phyloP scores from a whole-genome alignment of 37 sponge, comb jelly and placozoan genomes.

The Beroe ovata region DNA sequence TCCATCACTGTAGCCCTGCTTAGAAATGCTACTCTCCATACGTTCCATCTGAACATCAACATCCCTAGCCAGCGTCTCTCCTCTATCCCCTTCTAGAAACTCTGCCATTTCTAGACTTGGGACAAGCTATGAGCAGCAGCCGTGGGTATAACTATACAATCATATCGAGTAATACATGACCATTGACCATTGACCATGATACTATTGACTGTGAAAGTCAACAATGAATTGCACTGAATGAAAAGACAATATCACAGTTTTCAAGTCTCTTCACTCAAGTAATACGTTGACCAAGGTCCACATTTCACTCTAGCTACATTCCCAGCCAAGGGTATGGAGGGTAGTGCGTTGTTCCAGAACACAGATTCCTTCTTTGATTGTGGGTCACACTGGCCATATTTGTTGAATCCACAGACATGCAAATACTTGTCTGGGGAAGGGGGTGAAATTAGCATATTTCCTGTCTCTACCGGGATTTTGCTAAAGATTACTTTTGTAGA shows the following conservation, averaged over 20 bases:
- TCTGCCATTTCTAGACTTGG: slow-evolving; percentile 59
- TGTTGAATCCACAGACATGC: slow-evolving; percentile 46
- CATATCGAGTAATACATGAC: too few species aligned
- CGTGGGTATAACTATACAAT: too few species aligned
- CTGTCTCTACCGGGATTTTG: too few species aligned
- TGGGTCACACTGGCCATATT: slow-evolving; percentile 52
- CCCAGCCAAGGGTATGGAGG: background rate
- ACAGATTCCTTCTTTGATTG: background rate
- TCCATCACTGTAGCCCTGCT: slow-evolving; percentile 44
- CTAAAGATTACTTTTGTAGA: too few species aligned
- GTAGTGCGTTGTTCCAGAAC: slow-evolving; percentile 8
- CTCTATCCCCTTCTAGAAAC: slow-evolving; percentile 26
- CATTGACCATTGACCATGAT: too few species aligned
- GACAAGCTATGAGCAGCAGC: too few species aligned
- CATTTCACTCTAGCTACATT: background rate
- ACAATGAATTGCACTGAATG: too few species aligned
- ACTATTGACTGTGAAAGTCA: too few species aligned
- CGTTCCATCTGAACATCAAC: slow-evolving; percentile 60
- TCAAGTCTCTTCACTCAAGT: too few species aligned
- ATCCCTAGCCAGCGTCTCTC: slow-evolving; percentile 17
- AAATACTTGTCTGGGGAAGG: background rate
- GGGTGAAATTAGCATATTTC: too few species aligned
- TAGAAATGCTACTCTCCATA: slow-evolving; percentile 39
- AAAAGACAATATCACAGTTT: too few species aligned
- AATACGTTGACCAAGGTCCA: slow-evolving; percentile 60